Evolutionary conservation across 1,140 invertebrate species (phyloP).

Genomic region (Drosophila prosaltans): DNA sequence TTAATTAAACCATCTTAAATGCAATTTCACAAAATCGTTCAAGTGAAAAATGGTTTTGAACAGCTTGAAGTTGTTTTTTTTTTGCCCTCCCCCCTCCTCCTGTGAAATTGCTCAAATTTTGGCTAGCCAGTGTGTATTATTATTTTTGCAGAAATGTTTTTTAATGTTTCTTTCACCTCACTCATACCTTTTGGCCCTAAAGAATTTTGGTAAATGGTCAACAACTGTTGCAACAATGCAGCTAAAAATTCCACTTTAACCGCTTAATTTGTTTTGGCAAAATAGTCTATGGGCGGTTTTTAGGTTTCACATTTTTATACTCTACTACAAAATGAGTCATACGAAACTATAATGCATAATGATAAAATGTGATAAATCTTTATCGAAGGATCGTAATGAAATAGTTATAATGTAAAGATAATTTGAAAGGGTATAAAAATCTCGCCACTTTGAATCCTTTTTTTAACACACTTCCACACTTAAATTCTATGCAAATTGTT

Average conservation of each 20-base stretch:
- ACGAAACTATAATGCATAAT: no score
- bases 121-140: not conserved
- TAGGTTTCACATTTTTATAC: not conserved
- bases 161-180: not conserved
- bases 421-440: no score
- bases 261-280: conserved; percentile 39
- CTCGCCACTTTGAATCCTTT: no score
- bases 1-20: conserved; percentile 68
- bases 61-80: conserved; percentile 1
- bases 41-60: conserved; percentile 53
- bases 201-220: not conserved
- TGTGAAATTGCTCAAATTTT: conserved; percentile 19
- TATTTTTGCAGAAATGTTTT: not conserved
- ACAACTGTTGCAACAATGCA: conserved; percentile 10
- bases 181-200: not conserved
- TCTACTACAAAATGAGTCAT: not conserved
- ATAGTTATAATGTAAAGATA: no score
- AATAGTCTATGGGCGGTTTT: not conserved
- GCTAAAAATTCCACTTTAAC: conserved; percentile 36
- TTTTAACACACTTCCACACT: no score
- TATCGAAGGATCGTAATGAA: no score
- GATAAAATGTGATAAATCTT: no score
- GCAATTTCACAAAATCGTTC: conserved; percentile 60
- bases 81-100: not conserved
- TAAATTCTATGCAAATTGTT: no score